Evolutionary conservation across 2,797 vertebrate species (phyloP), one percentile per base, ranked within the genome.

Genomic region (Picus viridis): DNA sequence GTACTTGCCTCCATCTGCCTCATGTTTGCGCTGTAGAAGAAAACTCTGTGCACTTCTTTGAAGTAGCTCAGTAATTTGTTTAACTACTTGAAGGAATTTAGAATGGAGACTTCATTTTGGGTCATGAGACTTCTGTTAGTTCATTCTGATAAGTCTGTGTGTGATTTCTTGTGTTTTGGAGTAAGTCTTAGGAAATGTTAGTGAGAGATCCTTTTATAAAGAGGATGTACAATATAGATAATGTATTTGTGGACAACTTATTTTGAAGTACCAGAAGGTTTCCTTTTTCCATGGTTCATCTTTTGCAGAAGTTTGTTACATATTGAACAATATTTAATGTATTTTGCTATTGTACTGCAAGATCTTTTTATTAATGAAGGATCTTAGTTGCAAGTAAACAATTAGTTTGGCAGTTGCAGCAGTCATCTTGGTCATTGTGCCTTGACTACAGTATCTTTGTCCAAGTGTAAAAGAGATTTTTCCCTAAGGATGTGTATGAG

Each of bases 351-450:
- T 72, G 27, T 34, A 39, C 4, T 16, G n/a, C 22, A n/a, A 72
- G 23, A 30, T 16, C 16, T 59, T 14, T 32, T 65, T 74, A 65
- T 74, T 69, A 53, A 58, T 36, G 39, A 26, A 53, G 71, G 57
- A 27, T 64, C 32, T 72, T 61, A 56, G 30, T 56, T 86, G 30
- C 16, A 81, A 71, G 32, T 71, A 49, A 58, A 34, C 17, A 62
- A 26, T 53, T 34, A 20, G 26, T 32, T 43, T 86, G 49, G 32
- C 9, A 32, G 23, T 15, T 75, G 10, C 16, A 61, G 9, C 29
- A 56, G 24, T 59, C 56, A 17, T 49, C 7, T 71, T 1, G 0
- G 18, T 51, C 19, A 18, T 20, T 0, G 0, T n/a, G 22, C 5
- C 3, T 69, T 64, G 8, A 32, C 43, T 76, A 51, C 7, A 7